Percentiles rank a stretch among this genome's conserved stretches.
These are phyloP conservation scores for Ips nitidus DNA, from an alignment of 1,140 invertebrate species.

Conservation along the genomic window DNA sequence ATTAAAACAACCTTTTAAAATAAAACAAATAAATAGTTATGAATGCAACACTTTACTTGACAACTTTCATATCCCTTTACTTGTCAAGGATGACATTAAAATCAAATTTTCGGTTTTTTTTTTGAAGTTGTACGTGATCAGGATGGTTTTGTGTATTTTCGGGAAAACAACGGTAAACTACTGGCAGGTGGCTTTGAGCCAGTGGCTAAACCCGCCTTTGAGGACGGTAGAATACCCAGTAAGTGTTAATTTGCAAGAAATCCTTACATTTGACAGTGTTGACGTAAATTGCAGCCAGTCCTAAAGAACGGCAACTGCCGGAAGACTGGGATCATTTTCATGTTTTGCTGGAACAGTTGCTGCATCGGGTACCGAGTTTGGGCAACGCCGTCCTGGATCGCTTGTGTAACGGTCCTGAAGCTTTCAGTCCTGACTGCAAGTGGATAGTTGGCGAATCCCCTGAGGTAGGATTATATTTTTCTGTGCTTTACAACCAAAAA, in stretches of 20 bases:
- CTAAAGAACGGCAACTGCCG: slow-evolving; percentile 63
- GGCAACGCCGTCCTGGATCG: slow-evolving; percentile 71
- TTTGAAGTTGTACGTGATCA: slow-evolving; percentile 80
- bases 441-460: slow-evolving; percentile 92
- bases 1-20: neutral
- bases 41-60: neutral
- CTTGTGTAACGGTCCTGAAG: slow-evolving; percentile 86
- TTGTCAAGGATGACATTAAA: too few relatives aligned
- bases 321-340: slow-evolving; percentile 97
- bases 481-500: slow-evolving; percentile 1
- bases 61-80: too few relatives aligned
- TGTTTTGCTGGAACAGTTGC: slow-evolving; percentile 79
- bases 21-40: neutral
- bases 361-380: slow-evolving; percentile 80
- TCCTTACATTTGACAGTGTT: too few relatives aligned
- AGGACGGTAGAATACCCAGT: slow-evolving; percentile 70
- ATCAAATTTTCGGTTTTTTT: too few relatives aligned
- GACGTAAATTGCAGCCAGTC: slow-evolving; percentile 10
- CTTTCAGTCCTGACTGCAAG: slow-evolving; percentile 91
- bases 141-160: slow-evolving; percentile 85
- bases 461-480: slow-evolving; percentile 62
- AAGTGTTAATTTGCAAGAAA: slow-evolving; percentile 26
- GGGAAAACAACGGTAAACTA: slow-evolving; percentile 77
- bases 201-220: slow-evolving; percentile 85
- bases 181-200: slow-evolving; percentile 87